phyloP scores from a whole-genome alignment of 2,888 invertebrate species.

The Athalia circularis region DNA sequence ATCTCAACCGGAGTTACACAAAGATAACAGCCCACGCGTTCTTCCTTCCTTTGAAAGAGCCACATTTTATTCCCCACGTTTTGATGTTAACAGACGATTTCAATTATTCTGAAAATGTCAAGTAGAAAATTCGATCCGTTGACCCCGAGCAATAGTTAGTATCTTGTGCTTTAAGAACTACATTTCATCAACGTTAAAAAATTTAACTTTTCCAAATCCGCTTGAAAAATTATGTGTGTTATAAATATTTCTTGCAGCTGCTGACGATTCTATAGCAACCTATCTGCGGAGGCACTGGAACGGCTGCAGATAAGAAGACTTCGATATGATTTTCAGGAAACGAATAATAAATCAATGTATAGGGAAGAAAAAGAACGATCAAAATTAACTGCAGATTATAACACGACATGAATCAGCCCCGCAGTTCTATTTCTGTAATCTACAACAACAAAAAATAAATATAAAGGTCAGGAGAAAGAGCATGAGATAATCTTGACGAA shows the following conservation, averaged over 20 bases:
- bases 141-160: not conserved
- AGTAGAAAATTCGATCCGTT: too few relatives aligned
- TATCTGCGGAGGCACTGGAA: conserved; percentile 17
- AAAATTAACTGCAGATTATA: not conserved
- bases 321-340: conserved; percentile 27
- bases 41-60: conserved; percentile 30
- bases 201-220: not conserved
- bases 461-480: conserved; percentile 10
- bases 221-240: not conserved
- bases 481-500: conserved; percentile 34
- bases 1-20: conserved; percentile 41
- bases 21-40: conserved; percentile 33
- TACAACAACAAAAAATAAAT: not conserved
- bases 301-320: conserved; percentile 11
- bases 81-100: not conserved
- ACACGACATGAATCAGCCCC: not conserved
- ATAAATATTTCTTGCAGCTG: not conserved
- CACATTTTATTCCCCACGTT: conserved; percentile 13
- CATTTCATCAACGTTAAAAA: not conserved
- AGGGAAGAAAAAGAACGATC: not conserved
- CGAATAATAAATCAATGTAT: conserved; percentile 11
- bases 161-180: too few relatives aligned
- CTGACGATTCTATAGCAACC: not conserved
- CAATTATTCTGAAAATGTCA: too few relatives aligned
- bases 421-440: not conserved